Percentiles rank a stretch among this genome's conserved stretches.
Conservation (phyloP, 1,140 invertebrate genomes). For the Eumaeus atala region DNA sequence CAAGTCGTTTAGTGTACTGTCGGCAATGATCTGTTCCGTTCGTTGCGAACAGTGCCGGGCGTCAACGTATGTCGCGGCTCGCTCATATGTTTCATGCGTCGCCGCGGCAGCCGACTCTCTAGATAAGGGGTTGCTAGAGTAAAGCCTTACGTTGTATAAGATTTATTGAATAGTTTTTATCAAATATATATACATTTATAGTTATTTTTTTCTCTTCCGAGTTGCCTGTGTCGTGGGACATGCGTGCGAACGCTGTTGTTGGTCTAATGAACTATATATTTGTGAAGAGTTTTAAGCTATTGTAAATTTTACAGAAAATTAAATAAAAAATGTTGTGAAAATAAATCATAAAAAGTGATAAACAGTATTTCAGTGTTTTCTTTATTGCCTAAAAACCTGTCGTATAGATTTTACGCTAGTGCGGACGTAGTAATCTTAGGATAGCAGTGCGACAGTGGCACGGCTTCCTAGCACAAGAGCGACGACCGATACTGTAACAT, state of each 20-base stretch:
- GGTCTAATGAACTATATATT: slow-evolving; percentile 65
- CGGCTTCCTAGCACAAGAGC: too few relatives aligned
- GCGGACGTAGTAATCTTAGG: too few relatives aligned
- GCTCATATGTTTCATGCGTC: slow-evolving; percentile 65
- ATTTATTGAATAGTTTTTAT: slow-evolving; percentile 58
- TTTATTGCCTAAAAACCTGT: slow-evolving; percentile 12
- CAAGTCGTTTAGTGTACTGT: slow-evolving; percentile 1
- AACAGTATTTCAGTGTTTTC: slow-evolving; percentile 56
- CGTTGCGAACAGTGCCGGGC: slow-evolving; percentile 7
- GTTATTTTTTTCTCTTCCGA: slow-evolving; percentile 59
- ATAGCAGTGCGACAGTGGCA: too few relatives aligned
- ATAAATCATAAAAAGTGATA: slow-evolving; percentile 74
- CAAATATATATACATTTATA: slow-evolving; percentile 62
- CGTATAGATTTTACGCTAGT: too few relatives aligned
- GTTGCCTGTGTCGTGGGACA: slow-evolving; percentile 56
- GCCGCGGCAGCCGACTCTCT: slow-evolving; percentile 55
- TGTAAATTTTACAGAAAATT: slow-evolving; percentile 74
- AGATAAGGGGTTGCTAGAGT: slow-evolving; percentile 51
- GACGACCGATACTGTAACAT: too few relatives aligned
- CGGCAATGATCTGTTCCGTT: neutral
- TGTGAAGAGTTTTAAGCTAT: slow-evolving; percentile 73
- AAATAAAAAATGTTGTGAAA: slow-evolving; percentile 74
- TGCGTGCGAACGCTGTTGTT: slow-evolving; percentile 47
- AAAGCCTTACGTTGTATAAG: slow-evolving; percentile 57
- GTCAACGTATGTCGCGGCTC: slow-evolving; percentile 33